These are phyloP conservation scores for Criorhina ranunculi DNA, from an alignment of 2,888 invertebrate species.

Conservation along the genomic window DNA sequence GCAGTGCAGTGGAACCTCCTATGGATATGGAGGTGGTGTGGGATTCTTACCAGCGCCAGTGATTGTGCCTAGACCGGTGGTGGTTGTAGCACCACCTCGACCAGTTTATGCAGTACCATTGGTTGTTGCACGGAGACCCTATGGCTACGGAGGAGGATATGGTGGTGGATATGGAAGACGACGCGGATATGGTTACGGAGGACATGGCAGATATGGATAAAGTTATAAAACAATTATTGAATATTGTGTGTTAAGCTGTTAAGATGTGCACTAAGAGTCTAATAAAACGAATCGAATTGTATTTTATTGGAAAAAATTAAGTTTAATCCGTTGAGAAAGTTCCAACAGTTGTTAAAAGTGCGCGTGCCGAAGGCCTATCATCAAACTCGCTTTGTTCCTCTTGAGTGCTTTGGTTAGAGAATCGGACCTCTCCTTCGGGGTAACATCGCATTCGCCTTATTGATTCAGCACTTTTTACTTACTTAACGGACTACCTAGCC, in stretches of 20 bases:
- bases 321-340: background rate
- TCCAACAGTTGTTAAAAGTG: too few relatives aligned
- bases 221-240: background rate
- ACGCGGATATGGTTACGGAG: background rate
- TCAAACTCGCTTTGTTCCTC: too few relatives aligned
- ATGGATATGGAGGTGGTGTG: constrained; percentile 30
- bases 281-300: background rate
- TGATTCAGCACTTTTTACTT: too few relatives aligned
- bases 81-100: constrained; percentile 28
- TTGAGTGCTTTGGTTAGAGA: too few relatives aligned
- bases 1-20: constrained; percentile 28
- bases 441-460: too few relatives aligned
- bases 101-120: constrained; percentile 42
- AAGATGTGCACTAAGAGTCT: background rate
- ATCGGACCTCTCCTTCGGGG: too few relatives aligned
- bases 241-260: background rate
- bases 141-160: constrained; percentile 10
- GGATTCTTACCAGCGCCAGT: constrained; percentile 7
- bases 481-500: too few relatives aligned
- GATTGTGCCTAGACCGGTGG: constrained; percentile 20
- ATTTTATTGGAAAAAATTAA: background rate
- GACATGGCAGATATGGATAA: constrained; percentile 10
- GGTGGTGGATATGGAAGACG: background rate
- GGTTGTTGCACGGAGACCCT: background rate
- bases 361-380: too few relatives aligned